Evolutionary conservation across 2,797 vertebrate genomes (phyloP), one percentile per base, ranked within the genome.

Genomic region (Scarus forsteni): DNA sequence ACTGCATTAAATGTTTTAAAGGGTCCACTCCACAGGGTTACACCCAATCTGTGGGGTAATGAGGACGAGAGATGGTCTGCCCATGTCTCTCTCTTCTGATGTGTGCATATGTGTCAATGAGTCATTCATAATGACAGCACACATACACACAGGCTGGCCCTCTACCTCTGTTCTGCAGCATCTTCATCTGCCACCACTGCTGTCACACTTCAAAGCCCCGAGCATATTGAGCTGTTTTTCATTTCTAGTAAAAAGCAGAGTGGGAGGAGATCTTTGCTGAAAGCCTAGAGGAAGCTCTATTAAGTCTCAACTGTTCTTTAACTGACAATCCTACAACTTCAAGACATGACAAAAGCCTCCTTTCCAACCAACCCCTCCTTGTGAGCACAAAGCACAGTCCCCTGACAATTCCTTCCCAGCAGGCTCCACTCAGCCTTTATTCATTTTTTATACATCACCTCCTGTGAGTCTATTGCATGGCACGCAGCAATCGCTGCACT

Each of bases 391-490:
- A 39, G 58, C 71, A 66, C 75, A 61, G 61, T 80, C 89, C 79
- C 83, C 49, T 93, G 94, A 95, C 94, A 93, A 93, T 93, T 83
- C 90, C 87, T 92, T 92, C 92, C 90, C 93, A 92, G 94, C 89
- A 94, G 90, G 86, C 75, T 75, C 83, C 85, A 84, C 90, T 95
- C 95, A 96, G 97, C 90, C 96, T 97, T 97, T 96, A 98, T 97
- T 96, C 95, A 97, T 96, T 95, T 89, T 88, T 92, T 80, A 89
- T 86, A 87, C 43, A 82, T 85, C 84, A 83, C 88, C 84, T 84
- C 81, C 81, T 85, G 82, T 60, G 81, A 88, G 86, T 91, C 84
- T 85, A 87, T 88, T 75, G 84, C 89, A 88, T 70, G 56, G 85
- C 85, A 84, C 76, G 61, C 85, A 75, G 88, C 86, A 94, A 94